Conservation (phyloP, 2,888 invertebrate genomes). For the Protophormia terraenovae region DNA sequence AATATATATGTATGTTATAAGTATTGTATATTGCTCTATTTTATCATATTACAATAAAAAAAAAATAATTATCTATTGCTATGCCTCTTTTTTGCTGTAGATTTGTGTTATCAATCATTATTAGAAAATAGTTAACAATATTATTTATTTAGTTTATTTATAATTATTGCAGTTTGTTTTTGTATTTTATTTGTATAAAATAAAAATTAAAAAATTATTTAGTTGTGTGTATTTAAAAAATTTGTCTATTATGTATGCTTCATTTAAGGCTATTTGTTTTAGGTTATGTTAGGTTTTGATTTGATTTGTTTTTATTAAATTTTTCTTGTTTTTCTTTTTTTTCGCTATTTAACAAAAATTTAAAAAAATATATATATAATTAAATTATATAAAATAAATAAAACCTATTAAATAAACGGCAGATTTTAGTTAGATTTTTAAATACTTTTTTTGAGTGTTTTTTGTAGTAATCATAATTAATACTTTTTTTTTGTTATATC, state of each 20-base stretch:
- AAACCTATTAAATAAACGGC: constrained; percentile 60
- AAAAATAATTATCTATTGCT: constrained; percentile 67
- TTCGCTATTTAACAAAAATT: constrained; percentile 44
- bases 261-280: constrained; percentile 70
- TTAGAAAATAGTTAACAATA: constrained; percentile 65
- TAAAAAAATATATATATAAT: constrained; percentile 28
- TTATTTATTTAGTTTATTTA: constrained; percentile 59
- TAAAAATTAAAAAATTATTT: constrained; percentile 47
- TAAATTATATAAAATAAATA: constrained; percentile 56
- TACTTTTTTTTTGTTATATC: constrained; percentile 52
- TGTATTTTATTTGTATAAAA: constrained; percentile 53
- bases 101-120: constrained; percentile 48
- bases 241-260: constrained; percentile 58
- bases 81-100: constrained; percentile 66
- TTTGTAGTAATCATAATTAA: constrained; percentile 53
- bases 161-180: constrained; percentile 72
- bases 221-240: constrained; percentile 48
- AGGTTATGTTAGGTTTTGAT: constrained; percentile 68
- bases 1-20: constrained; percentile 37
- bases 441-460: constrained; percentile 49
- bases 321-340: too few relatives aligned
- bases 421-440: constrained; percentile 60
- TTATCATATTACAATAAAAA: constrained; percentile 53
- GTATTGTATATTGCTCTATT: constrained; percentile 58
- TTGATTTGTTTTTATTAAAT: constrained; percentile 64